Evolutionary conservation across 2,113 vertebrate genomes (phyloP).

Genomic region (Rhinichthys klamathensis): DNA sequence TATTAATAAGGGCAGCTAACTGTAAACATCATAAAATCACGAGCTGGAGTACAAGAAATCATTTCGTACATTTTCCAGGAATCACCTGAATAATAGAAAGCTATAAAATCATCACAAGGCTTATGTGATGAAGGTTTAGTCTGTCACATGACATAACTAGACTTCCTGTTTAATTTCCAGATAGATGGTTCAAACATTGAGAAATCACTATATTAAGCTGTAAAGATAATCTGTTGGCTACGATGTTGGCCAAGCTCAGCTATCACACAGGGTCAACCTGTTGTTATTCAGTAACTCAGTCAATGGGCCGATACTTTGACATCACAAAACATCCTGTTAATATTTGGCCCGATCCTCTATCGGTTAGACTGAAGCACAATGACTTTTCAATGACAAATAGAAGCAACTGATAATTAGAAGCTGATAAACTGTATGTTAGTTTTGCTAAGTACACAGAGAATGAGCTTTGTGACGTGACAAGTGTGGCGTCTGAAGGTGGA

Average conservation of each 20-base stretch:
- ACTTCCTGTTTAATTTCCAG: not conserved
- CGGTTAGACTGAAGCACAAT: not conserved
- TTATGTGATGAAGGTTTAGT: not conserved
- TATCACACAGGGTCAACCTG: not conserved
- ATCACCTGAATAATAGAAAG: not conserved
- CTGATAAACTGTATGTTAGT: not conserved
- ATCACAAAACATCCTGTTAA: conserved; percentile 56
- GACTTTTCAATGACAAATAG: not conserved
- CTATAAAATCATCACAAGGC: not conserved
- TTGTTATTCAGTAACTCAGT: conserved; percentile 24
- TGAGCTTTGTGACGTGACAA: not conserved
- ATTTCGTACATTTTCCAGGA: not conserved
- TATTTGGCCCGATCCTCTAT: conserved; percentile 53
- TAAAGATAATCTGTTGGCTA: not conserved
- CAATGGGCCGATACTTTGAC: not conserved
- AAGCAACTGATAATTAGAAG: not conserved
- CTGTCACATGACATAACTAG: not conserved
- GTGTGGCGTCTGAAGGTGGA: not conserved
- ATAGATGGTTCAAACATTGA: not conserved
- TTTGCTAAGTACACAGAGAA: no score
- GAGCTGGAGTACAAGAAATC: not conserved
- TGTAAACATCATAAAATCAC: not conserved
- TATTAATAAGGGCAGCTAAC: not conserved
- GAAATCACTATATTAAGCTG: not conserved
- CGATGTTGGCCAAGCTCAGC: no score